Base-by-base conservation (phyloP, 2,113 vertebrate genomes). In the Microcebus jonahi region DNA sequence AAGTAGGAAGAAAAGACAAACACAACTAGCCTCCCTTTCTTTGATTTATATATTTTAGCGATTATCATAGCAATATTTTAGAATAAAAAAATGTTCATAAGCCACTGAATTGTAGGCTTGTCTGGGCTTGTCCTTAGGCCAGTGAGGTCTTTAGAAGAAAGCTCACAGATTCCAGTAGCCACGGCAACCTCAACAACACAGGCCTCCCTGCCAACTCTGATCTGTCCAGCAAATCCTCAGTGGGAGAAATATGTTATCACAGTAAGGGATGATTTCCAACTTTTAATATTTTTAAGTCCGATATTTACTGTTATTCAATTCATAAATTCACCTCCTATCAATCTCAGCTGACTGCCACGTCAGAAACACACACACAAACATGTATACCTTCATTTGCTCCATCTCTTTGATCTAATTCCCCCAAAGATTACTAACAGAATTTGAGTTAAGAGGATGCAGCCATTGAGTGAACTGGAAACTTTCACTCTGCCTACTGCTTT, bases 141-240 rank as follows among this genome's bases (percentile, higher is more conserved):
- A 93, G 65, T 63, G 75, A 91, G 65, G 5, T 67, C 94, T 98
- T 97, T 86, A 82, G 92, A 80, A 75, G 73, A 98, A 63, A 27
- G 55, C 71, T 93, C 96, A 84, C 4, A 17, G 96, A 71, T 1
- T 29, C 29, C 13, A 80, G 81, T 88, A 94, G 68, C 80, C 1
- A 20, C 77, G 96, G 80, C 70, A 97, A 82, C 36, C 77, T 85
- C 13, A 20, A 53, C 68, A 84, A 36, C 48, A 89, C 20, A 88
- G 25, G 65, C 63, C 45, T 88, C 42, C 57, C 39, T 85, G 57
- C 21, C 86, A 80, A n/a, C 0, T 0, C 50, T 59, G 12, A 8
- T 5, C 81, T 29, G 45, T 45, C 21, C 73, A 77, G 27, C 0
- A 0, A 48, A 36, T 57, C 50, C 27, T 87, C 29, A 3, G 34